phyloP scores from a whole-genome alignment of 2,888 invertebrate species.

The Lapara coniferarum region DNA sequence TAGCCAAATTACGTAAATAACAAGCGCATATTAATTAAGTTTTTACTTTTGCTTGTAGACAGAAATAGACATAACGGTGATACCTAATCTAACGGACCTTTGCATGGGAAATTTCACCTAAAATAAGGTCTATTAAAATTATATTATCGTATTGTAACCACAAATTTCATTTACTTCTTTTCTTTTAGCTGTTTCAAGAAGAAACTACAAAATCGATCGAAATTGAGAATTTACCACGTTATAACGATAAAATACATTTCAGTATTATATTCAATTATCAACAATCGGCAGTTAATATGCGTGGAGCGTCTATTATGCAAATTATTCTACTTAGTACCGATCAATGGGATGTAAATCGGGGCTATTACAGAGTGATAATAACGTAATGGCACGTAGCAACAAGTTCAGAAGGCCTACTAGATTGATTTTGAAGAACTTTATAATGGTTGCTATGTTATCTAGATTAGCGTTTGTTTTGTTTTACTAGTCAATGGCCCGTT shows the following conservation, averaged over 20 bases:
- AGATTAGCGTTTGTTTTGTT: too few relatives aligned
- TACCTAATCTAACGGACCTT: too few relatives aligned
- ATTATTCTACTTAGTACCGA: conserved; percentile 26
- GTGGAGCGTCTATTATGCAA: conserved; percentile 30
- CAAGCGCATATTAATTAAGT: too few relatives aligned
- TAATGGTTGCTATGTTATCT: background rate
- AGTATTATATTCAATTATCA: conserved; percentile 14
- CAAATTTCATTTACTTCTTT: too few relatives aligned
- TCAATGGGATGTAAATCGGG: conserved; percentile 25
- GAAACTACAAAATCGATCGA: too few relatives aligned
- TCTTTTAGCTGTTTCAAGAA: too few relatives aligned
- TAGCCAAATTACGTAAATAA: background rate
- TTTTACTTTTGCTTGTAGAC: too few relatives aligned
- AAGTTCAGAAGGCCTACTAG: conserved; percentile 39
- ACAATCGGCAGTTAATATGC: conserved; percentile 28
- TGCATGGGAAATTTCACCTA: too few relatives aligned
- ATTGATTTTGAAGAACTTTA: background rate
- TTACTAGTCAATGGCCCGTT: too few relatives aligned
- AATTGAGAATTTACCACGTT: background rate
- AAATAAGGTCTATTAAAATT: too few relatives aligned
- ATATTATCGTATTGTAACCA: too few relatives aligned
- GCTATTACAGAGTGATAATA: conserved; percentile 31
- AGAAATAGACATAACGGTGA: too few relatives aligned
- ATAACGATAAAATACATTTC: background rate
- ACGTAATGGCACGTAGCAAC: conserved; percentile 40